A percentile compares a stretch with the other conserved stretches of the same genome.
phyloP scores from a whole-genome alignment of 2,797 vertebrate genomes.

The Chaetophractus vellerosus region DNA sequence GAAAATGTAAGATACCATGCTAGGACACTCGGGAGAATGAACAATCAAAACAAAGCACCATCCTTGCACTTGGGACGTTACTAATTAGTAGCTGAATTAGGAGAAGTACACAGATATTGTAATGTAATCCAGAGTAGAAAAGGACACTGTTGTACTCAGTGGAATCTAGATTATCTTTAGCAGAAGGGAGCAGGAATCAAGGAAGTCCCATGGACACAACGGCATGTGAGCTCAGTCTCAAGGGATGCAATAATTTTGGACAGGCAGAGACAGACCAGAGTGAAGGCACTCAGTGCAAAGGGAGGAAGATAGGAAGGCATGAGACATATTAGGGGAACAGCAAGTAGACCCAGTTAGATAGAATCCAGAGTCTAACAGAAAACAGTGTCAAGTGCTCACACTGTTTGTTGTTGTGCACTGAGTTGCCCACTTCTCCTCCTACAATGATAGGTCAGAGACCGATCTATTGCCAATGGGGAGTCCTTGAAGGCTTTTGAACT shows the following conservation, averaged over 20 bases:
- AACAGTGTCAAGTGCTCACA: not conserved
- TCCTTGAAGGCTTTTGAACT: not conserved
- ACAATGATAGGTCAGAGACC: not conserved
- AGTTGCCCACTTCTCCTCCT: not conserved
- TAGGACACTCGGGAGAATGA: not conserved
- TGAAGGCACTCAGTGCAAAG: not conserved
- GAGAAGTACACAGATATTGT: not conserved
- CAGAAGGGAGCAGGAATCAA: not conserved
- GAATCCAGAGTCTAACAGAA: not conserved
- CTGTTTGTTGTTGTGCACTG: not conserved
- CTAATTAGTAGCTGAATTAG: not conserved
- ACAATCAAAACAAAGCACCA: conserved; percentile 25
- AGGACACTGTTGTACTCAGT: not conserved
- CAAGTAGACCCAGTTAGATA: not conserved
- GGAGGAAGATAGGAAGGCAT: not conserved
- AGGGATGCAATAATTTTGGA: not conserved
- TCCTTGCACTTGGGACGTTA: not conserved
- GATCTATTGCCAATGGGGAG: not conserved
- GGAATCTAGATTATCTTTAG: not conserved
- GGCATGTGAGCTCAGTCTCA: not conserved
- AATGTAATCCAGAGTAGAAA: too few relatives aligned
- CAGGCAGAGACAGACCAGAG: not conserved
- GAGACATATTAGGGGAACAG: not conserved
- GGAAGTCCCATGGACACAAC: not conserved
- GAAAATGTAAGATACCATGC: not conserved